phyloP scores from a whole-genome alignment of 2,797 vertebrate genomes.

The Lates japonicus region DNA sequence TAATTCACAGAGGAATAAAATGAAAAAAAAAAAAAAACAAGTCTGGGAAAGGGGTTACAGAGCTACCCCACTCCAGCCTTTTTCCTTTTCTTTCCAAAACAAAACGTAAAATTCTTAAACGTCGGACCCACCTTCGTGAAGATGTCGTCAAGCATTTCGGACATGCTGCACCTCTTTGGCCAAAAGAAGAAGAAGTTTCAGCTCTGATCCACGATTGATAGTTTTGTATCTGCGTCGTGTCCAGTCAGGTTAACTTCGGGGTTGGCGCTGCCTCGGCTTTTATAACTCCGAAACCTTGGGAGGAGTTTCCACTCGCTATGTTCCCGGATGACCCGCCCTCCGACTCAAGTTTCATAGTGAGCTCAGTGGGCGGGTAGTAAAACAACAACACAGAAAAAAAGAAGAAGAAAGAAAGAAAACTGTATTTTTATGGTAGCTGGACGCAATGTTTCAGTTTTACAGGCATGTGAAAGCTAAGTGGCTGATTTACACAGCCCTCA shows the following conservation, averaged over 20 bases:
- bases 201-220: slow-evolving; percentile 54
- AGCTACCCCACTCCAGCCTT: slow-evolving; percentile 16
- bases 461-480: slow-evolving; percentile 61
- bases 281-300: neutral
- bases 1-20: slow-evolving; percentile 12
- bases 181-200: slow-evolving; percentile 40
- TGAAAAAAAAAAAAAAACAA: slow-evolving; percentile 27
- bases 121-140: slow-evolving; percentile 79
- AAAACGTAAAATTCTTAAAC: neutral
- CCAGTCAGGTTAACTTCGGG: slow-evolving; percentile 22
- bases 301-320: slow-evolving; percentile 69
- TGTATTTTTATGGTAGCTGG: slow-evolving; percentile 77
- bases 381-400: slow-evolving; percentile 45
- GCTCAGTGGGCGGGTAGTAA: slow-evolving; percentile 64
- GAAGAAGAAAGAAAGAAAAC: slow-evolving; percentile 52
- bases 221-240: slow-evolving; percentile 55
- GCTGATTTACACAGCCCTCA: slow-evolving; percentile 61
- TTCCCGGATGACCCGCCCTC: slow-evolving; percentile 77
- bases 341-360: slow-evolving; percentile 74
- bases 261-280: rapidly evolving
- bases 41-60: neutral
- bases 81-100: slow-evolving; percentile 38
- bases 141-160: slow-evolving; percentile 84
- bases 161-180: slow-evolving; percentile 83
- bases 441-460: slow-evolving; percentile 79